Evolutionary conservation across 2,888 invertebrate species (phyloP), one percentile per base, ranked within the genome.

Genomic region (Gastrophysa polygoni): DNA sequence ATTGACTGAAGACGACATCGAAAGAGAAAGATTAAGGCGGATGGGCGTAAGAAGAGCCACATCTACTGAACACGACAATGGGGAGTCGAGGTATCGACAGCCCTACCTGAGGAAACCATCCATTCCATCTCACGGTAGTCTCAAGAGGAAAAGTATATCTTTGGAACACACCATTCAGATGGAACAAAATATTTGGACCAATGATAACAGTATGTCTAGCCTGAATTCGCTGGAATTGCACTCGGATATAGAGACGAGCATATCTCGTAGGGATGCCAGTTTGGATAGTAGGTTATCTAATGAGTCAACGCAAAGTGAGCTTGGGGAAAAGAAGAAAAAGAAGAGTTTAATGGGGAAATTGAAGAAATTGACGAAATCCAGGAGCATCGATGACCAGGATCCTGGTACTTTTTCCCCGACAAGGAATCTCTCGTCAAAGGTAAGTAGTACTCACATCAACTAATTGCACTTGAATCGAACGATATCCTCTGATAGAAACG

Each of bases 221-320:
- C 85, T 94, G 81, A 91, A 92, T 73, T 93, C 93, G 0, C 78
- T 85, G 32, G 82, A 81, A 59, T 72, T 76, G 43, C 81, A 80
- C 49, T 82, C 83, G 2, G 84, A 84, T 66, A 72, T 78, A 44
- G 90, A 91, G 69, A 82, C 83, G 16, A 82, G 85, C 55, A 88
- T 85, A 66, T 85, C 84, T 47, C 85, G 91, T 55, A 85, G 91
- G 56, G 93, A 93, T 77, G 86, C 89, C 44, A 92, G 92, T 76
- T 85, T 93, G 52, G 93, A 94, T 79, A 93, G 92, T 73, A 89
- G 93, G 44, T 82, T 94, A 70, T 95, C 94, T 0, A 91, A 90
- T 46, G 92, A 92, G 10, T 95, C 94, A 1, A 91, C 91, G 0
- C 92, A 93, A 80, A 93, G 94, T 79, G 95, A 94, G 75, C 88